phyloP scores from a whole-genome alignment of 2,797 vertebrate genomes.

The Centropyge bicolor region DNA sequence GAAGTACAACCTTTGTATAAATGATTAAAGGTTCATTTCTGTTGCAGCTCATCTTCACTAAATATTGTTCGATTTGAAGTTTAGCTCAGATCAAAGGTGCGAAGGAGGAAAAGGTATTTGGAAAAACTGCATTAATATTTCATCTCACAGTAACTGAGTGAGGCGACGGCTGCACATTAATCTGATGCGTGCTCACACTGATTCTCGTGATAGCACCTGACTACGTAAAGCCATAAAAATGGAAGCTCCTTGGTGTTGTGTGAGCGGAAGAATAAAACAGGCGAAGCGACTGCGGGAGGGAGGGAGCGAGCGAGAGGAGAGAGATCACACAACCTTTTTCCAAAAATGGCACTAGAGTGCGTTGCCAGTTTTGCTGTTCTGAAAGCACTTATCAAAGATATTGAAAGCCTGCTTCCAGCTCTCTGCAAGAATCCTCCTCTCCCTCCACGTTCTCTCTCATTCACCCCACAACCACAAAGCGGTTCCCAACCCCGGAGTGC shows the following conservation, averaged over 20 bases:
- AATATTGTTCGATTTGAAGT: conserved; percentile 13
- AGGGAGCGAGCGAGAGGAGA: conserved; percentile 28
- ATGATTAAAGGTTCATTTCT: background rate
- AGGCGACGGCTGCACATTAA: conserved; percentile 13
- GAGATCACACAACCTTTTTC: conserved; percentile 60
- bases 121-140: conserved; percentile 41
- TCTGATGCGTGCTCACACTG: conserved; percentile 18
- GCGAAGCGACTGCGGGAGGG: background rate
- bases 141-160: conserved; percentile 17
- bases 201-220: conserved; percentile 28
- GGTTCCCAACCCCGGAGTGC: conserved; percentile 18
- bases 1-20: background rate
- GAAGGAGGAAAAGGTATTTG: conserved; percentile 11
- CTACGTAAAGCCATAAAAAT: conserved; percentile 30
- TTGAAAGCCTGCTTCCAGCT: conserved; percentile 51
- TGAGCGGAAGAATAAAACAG: conserved; percentile 26
- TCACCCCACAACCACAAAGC: conserved; percentile 33
- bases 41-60: conserved; percentile 10
- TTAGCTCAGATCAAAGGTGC: conserved; percentile 30
- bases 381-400: conserved; percentile 59
- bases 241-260: conserved; percentile 25
- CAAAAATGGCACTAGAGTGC: conserved; percentile 57
- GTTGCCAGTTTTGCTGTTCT: conserved; percentile 51
- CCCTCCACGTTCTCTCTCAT: conserved; percentile 1
- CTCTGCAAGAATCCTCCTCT: conserved; percentile 39